Evolutionary conservation across 2,888 invertebrate species (phyloP).

Genomic region (Tetranychus truncatus): DNA sequence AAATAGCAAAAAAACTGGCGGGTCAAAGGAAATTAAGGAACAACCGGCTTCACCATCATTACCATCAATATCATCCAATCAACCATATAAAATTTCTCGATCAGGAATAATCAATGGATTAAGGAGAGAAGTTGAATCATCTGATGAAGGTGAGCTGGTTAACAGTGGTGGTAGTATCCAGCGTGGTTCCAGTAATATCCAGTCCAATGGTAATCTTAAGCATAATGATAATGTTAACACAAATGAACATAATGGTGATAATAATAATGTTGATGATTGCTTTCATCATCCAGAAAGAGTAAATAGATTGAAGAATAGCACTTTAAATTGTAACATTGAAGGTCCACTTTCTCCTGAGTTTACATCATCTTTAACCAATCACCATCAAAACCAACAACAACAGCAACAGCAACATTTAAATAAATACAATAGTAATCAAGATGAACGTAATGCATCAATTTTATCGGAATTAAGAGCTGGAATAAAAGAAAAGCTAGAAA

Average conservation of each 20-base stretch:
- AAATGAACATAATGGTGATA: not conserved
- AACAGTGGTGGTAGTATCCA: too few species aligned
- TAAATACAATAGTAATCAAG: not conserved
- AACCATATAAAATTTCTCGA: not conserved
- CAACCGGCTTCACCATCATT: conserved; percentile 2
- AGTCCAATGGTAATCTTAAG: not conserved
- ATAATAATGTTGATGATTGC: not conserved
- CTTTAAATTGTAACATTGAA: not conserved
- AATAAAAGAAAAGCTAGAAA: not conserved
- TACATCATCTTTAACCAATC: not conserved
- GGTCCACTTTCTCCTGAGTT: not conserved
- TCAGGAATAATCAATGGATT: not conserved
- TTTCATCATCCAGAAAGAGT: too few species aligned
- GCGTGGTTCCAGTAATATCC: too few species aligned
- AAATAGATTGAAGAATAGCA: not conserved
- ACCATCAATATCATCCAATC: not conserved
- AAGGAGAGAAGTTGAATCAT: not conserved
- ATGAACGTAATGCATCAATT: not conserved
- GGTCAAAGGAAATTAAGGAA: conserved; percentile 6
- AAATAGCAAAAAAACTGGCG: not conserved
- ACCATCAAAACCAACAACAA: not conserved
- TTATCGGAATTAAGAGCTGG: not conserved
- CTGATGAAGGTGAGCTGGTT: not conserved
- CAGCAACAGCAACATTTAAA: not conserved
- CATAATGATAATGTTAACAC: not conserved